Conservation (phyloP, 1,140 invertebrate genomes). For the Pseudomyrmex cubaensis region DNA sequence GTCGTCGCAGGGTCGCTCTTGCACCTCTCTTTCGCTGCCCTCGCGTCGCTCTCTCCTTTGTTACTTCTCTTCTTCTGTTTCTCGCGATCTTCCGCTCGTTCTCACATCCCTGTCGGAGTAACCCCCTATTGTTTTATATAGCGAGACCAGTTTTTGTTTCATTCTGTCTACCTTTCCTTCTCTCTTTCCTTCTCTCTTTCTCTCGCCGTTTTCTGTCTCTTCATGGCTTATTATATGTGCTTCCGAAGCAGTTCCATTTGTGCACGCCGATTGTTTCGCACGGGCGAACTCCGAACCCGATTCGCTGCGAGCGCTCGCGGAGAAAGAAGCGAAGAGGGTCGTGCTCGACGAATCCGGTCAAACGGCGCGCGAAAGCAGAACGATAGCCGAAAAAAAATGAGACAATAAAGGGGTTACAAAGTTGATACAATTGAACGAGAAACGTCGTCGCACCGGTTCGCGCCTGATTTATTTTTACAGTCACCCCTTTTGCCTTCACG, state of each 20-base stretch:
- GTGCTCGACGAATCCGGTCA: conserved; percentile 70
- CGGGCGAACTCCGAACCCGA: conserved; percentile 64
- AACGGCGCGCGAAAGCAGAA: conserved; percentile 70
- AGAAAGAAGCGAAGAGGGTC: conserved; percentile 52
- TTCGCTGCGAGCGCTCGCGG: conserved; percentile 43
- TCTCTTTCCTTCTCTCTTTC: conserved; percentile 33
- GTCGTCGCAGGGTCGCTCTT: conserved; percentile 44
- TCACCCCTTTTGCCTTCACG: conserved; percentile 40
- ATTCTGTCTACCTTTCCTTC: conserved; percentile 42
- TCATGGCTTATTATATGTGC: conserved; percentile 76
- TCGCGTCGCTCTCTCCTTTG: conserved; percentile 21
- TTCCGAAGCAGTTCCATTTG: conserved; percentile 68
- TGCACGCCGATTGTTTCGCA: conserved; percentile 72
- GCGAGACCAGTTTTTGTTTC: conserved; percentile 80
- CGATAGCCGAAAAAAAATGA: conserved; percentile 70
- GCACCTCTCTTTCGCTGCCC: conserved; percentile 16
- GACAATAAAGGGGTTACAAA: conserved; percentile 76
- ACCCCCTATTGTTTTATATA: conserved; percentile 78
- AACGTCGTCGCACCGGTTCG: conserved; percentile 69
- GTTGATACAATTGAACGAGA: conserved; percentile 77
- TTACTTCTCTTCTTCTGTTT: conserved; percentile 25
- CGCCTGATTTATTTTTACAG: conserved; percentile 76
- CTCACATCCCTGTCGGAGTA: conserved; percentile 35
- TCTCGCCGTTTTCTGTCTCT: conserved; percentile 64
- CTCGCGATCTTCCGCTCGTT: conserved; percentile 33